Conservation (phyloP, 2,113 vertebrate genomes). For the Osmerus eperlanus region DNA sequence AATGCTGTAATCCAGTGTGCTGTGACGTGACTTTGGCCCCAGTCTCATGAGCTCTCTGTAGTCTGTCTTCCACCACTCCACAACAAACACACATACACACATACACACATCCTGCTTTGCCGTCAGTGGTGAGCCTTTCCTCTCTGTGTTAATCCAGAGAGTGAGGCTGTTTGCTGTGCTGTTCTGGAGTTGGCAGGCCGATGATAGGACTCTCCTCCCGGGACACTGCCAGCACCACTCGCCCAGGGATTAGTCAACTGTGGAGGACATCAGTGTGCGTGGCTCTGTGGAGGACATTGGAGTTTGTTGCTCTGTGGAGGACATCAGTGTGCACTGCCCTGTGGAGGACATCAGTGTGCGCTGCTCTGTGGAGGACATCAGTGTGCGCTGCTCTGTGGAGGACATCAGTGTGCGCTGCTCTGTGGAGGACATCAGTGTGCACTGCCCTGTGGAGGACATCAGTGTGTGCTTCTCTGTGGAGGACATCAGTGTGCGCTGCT, state of each 20-base stretch:
- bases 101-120: constrained; percentile 46
- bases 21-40: constrained; percentile 50
- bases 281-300: constrained; percentile 17
- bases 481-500: no score
- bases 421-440: constrained; percentile 13
- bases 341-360: constrained; percentile 10
- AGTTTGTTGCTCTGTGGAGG: neutral
- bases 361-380: constrained; percentile 17
- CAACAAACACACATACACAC: constrained; percentile 36
- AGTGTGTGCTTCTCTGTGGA: neutral
- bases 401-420: neutral
- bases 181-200: constrained; percentile 44
- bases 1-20: constrained; percentile 63
- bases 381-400: neutral
- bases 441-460: constrained; percentile 13
- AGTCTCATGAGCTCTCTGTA: constrained; percentile 43
- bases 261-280: constrained; percentile 10
- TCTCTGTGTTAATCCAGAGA: constrained; percentile 59
- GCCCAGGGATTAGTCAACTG: constrained; percentile 34
- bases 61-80: constrained; percentile 32
- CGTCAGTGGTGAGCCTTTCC: constrained; percentile 31
- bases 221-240: constrained; percentile 31
- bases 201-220: constrained; percentile 26
- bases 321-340: neutral
- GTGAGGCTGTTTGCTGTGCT: constrained; percentile 42